Conservation (phyloP, 1,140 invertebrate genomes). For the Anagrus nilaparvatae region DNA sequence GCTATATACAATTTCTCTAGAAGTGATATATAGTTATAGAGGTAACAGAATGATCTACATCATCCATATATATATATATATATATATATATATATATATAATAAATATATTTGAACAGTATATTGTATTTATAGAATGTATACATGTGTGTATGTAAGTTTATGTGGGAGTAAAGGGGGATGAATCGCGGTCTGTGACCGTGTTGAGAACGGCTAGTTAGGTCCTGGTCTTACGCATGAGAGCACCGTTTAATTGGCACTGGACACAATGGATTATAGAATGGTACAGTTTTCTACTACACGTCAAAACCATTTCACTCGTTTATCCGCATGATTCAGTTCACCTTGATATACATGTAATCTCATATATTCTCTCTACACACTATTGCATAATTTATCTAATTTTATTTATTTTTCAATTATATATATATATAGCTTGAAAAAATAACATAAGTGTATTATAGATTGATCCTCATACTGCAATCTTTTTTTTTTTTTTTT, state of each 20-base stretch:
- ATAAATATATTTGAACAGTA: background rate
- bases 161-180: too few species aligned
- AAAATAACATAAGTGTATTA: too few species aligned
- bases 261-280: constrained; percentile 44
- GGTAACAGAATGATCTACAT: too few species aligned
- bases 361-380: too few species aligned
- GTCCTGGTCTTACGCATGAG: constrained; percentile 41
- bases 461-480: too few species aligned
- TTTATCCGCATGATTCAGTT: too few species aligned
- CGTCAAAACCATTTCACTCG: constrained; percentile 40
- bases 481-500: too few species aligned
- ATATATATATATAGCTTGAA: too few species aligned
- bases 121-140: background rate
- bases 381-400: too few species aligned
- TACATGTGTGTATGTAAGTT: constrained; percentile 1
- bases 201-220: constrained; percentile 39
- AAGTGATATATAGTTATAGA: too few species aligned
- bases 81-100: constrained; percentile 2
- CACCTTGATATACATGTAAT: too few species aligned
- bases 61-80: constrained; percentile 18
- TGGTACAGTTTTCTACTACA: constrained; percentile 29
- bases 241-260: constrained; percentile 44
- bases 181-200: constrained; percentile 30
- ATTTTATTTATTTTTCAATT: too few species aligned
- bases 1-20: constrained; percentile 8